These are phyloP conservation scores for Diogma glabrata DNA, from an alignment of 2,888 invertebrate species.

Conservation along the genomic window DNA sequence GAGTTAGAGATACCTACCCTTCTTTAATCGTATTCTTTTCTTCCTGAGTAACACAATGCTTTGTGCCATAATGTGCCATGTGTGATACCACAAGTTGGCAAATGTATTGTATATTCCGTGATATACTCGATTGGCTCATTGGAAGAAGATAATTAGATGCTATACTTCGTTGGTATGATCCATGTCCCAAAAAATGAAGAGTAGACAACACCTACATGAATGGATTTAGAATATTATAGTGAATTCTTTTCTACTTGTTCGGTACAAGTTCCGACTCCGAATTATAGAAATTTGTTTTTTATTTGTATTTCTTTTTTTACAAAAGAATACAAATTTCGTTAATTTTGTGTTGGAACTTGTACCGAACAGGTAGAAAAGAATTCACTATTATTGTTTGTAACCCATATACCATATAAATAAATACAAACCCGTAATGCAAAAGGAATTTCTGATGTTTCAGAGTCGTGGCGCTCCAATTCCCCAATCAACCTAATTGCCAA, in stretches of 20 bases:
- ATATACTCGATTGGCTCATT: constrained; percentile 3
- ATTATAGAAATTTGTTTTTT: too few species aligned
- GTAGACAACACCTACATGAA: background rate
- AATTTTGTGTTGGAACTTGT: too few species aligned
- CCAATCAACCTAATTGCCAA: background rate
- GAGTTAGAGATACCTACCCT: too few species aligned
- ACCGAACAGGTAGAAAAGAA: too few species aligned
- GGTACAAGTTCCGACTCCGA: too few species aligned
- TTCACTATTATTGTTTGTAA: too few species aligned
- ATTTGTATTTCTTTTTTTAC: too few species aligned
- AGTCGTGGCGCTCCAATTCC: background rate
- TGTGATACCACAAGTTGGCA: background rate
- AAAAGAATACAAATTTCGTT: too few species aligned
- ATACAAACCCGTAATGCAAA: background rate
- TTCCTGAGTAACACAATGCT: too few species aligned
- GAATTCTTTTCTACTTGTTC: too few species aligned
- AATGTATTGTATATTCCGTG: background rate
- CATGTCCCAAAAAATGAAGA: constrained; percentile 5
- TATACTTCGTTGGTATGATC: background rate
- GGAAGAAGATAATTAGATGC: constrained; percentile 1
- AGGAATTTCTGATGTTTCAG: background rate
- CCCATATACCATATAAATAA: too few species aligned
- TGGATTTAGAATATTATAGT: background rate
- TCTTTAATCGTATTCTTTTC: too few species aligned
- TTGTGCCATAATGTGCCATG: background rate